Percentiles rank a stretch among this genome's conserved stretches.
phyloP scores from a whole-genome alignment of 1,140 invertebrate species.

The Phymorhynchus buccinoides region DNA sequence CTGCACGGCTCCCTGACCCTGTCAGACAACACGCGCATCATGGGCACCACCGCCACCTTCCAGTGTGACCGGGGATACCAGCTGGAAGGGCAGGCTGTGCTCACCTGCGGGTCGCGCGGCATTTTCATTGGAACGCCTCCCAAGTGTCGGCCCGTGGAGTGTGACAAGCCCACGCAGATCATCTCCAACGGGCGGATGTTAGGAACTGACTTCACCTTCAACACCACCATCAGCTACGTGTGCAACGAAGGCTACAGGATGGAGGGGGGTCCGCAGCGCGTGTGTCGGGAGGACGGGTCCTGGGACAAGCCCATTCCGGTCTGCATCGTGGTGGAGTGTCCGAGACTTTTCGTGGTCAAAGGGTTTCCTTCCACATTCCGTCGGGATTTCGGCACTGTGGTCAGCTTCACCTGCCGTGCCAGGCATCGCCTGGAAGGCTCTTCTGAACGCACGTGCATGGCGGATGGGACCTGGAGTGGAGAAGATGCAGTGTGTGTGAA shows the following conservation, averaged over 20 bases:
- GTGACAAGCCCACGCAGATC: conserved; percentile 51
- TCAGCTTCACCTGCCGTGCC: conserved; percentile 77
- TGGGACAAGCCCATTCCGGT: conserved; percentile 81
- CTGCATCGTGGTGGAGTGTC: conserved; percentile 60
- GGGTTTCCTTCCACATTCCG: conserved; percentile 56
- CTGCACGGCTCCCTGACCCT: conserved; percentile 49
- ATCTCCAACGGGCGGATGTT: conserved; percentile 64
- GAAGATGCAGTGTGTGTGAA: conserved; percentile 83
- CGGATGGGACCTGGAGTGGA: conserved; percentile 89
- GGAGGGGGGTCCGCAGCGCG: conserved; percentile 72
- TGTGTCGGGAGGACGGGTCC: conserved; percentile 83
- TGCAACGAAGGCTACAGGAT: conserved; percentile 61
- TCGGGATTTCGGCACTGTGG: conserved; percentile 50
- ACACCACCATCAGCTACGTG: conserved; percentile 53
- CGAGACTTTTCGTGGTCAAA: conserved; percentile 46
- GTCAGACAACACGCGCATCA: conserved; percentile 20
- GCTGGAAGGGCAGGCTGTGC: conserved; percentile 61
- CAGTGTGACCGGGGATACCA: conserved; percentile 72
- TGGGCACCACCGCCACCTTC: conserved; percentile 75
- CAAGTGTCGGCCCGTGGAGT: conserved; percentile 53
- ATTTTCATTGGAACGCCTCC: conserved; percentile 59
- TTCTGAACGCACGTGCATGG: conserved; percentile 72
- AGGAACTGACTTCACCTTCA: conserved; percentile 57
- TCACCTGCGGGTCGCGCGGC: conserved; percentile 64
- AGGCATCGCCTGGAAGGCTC: conserved; percentile 56